These are phyloP conservation scores for Thalassarche chlororhynchos DNA, from an alignment of 2,113 vertebrate genomes.

Conservation along the genomic window DNA sequence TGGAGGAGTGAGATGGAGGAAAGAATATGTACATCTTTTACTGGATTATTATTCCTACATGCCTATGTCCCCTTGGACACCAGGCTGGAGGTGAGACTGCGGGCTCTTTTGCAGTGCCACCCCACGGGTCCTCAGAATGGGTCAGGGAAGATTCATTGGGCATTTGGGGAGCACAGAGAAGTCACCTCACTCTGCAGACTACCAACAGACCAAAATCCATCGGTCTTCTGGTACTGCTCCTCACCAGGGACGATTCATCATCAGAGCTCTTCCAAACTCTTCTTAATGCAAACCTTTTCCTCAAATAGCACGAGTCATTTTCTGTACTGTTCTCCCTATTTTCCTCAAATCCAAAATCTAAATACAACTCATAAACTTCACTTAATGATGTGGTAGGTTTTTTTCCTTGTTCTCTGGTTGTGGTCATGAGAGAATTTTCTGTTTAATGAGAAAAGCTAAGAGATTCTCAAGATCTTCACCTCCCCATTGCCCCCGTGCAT, in stretches of 20 bases:
- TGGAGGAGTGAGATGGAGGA: neutral
- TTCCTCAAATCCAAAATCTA: neutral
- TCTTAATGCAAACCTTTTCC: neutral
- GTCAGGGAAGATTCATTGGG: neutral
- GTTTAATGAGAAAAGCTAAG: neutral
- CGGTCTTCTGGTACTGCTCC: neutral
- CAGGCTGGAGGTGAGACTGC: neutral
- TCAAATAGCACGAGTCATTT: neutral
- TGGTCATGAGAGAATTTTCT: neutral
- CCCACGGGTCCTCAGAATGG: neutral
- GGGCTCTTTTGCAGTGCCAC: neutral
- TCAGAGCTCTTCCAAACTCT: neutral
- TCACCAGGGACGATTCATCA: neutral
- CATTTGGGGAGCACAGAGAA: neutral
- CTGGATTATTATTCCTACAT: neutral
- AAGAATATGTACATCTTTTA: neutral
- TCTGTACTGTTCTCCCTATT: neutral
- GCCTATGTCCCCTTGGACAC: neutral
- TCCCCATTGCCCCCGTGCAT: neutral
- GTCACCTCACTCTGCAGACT: neutral
- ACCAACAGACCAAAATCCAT: neutral
- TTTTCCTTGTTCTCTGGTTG: neutral
- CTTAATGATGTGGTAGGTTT: rapidly evolving
- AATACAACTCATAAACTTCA: neutral
- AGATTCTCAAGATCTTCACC: neutral